phyloP scores from a whole-genome alignment of 2,888 invertebrate genomes.

The Nematopogon swammerdamellus region DNA sequence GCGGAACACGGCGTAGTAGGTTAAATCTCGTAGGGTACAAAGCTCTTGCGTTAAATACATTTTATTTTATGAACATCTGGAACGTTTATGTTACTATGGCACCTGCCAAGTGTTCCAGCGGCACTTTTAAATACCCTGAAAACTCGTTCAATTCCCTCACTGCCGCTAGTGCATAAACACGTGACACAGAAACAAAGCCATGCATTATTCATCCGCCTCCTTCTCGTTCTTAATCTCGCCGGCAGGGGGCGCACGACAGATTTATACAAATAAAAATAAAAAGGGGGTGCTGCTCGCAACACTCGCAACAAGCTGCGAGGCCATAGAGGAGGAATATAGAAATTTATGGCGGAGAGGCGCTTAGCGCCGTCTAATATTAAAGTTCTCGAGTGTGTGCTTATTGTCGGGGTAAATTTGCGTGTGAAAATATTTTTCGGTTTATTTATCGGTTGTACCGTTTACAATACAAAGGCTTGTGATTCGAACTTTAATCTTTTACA shows the following conservation, averaged over 20 bases:
- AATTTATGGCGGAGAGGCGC: background rate
- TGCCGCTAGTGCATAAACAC: background rate
- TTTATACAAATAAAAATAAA: background rate
- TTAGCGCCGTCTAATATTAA: background rate
- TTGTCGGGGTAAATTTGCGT: background rate
- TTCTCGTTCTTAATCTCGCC: constrained; percentile 16
- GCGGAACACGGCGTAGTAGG: too few relatives aligned
- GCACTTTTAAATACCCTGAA: too few relatives aligned
- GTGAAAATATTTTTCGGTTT: too few relatives aligned
- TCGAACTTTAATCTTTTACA: too few relatives aligned
- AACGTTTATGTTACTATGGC: too few relatives aligned
- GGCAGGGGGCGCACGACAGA: background rate
- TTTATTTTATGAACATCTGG: too few relatives aligned
- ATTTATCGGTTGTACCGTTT: too few relatives aligned
- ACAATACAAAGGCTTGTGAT: too few relatives aligned
- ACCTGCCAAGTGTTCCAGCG: too few relatives aligned
- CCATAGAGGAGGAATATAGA: background rate
- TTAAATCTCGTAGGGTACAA: too few relatives aligned
- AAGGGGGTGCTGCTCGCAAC: background rate
- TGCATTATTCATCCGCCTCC: constrained; percentile 28
- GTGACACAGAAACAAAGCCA: constrained; percentile 19
- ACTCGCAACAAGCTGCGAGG: background rate
- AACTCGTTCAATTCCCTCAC: background rate
- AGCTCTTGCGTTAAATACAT: too few relatives aligned
- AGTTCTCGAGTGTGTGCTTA: background rate